These are phyloP conservation scores for roundworm (Caenorhabditis elegans) DNA, from an alignment of 1,140 invertebrate genomes.

Conservation along the genomic window WBcel235 BX284605.5:15704501-15705000, in stretches of 20 bases:
- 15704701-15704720: too few relatives aligned
- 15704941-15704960: not conserved
- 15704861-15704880: constrained; percentile 21
- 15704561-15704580: not conserved
- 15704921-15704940: not conserved
- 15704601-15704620: too few relatives aligned
- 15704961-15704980: not conserved
- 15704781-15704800: not conserved
- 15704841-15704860: constrained; percentile 6
- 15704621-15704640: too few relatives aligned
- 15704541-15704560: not conserved
- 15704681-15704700: too few relatives aligned
- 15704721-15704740: too few relatives aligned
- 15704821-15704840: not conserved
- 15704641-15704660: too few relatives aligned
- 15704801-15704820: not conserved
- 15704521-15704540: not conserved
- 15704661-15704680: too few relatives aligned
- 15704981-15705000: not conserved
- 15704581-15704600: not conserved
- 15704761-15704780: not conserved
- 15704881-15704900: not conserved
- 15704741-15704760: too few relatives aligned
- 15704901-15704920: constrained; percentile 30
- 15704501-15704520: not conserved